Evolutionary conservation across 2,797 vertebrate genomes (phyloP), one percentile per base, ranked within the genome.

Genomic region (Artibeus lituratus): DNA sequence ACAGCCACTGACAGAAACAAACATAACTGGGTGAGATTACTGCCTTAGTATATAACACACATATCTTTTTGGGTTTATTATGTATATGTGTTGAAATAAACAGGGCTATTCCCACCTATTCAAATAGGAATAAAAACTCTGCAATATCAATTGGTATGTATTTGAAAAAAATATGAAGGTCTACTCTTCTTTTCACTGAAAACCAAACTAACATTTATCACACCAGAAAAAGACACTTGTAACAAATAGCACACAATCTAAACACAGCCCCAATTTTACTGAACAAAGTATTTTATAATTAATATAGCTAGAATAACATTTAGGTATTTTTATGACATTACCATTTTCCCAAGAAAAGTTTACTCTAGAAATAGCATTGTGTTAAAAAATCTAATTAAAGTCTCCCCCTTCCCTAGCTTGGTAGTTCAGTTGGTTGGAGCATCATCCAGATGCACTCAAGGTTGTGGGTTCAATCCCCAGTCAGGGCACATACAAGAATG

Each of bases 31-130:
- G 82, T 65, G 35, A 51, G 67, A 92, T 15, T 80, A 19, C 8
- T 85, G 26, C 14, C 42, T 78, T 35, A 69, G 19, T 18, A 94
- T 67, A 24, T 21, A 74, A 95, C 18, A 80, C 2, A 73, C 8
- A 26, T 85, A 65, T 53, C 95, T 57, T 85, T 90, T 62, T n/a
- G 94, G 83, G n/a, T 42, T 82, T 80, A 94, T 67, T 76, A 80
- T 53, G 37, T 11, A 53, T 10, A 53, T 21, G 9, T 84, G n/a
- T 35, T 69, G 2, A 94, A 69, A 47, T 9, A 65, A 37, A 10
- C 47, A 70, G 7, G 14, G 35, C 19, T 82, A 83, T 78, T 95
- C 2, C 22, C 18, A 94, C 32, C n/a, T 91, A 94, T 16, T 59
- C 35, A 94, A 85, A 59, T 22, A 55, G 21, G 19, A 85, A 26